Evolutionary conservation across 2,113 vertebrate species (phyloP), one percentile per base, ranked within the genome.

Genomic region (Sula dactylatra): DNA sequence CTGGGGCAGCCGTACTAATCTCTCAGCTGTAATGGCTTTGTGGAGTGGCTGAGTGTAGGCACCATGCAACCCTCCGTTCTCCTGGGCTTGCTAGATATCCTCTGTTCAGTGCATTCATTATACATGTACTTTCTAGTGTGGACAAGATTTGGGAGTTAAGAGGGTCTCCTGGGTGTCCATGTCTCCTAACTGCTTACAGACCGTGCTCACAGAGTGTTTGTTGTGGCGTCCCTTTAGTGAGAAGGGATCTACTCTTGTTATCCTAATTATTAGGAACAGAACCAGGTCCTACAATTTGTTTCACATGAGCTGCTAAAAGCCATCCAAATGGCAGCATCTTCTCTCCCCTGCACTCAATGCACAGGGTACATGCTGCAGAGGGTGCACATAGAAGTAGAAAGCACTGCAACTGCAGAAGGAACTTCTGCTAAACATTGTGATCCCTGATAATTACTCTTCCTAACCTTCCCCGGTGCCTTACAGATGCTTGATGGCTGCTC

Each of bases 321-420:
- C 45, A 42, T 42, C 26, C 25, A 38, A 42, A 38, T 0, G 4
- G 44, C 49, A 77, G 45, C 20, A 70, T 9, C 50, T 70, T 38
- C 66, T 61, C 47, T 73, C 20, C 26, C 20, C 22, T 42, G 34
- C 56, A 25, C n/a, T 59, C 3, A 0, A 10, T 17, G 52, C n/a
- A 32, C 21, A 34, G 55, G 13, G 11, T 29, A 34, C 16, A 7
- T 0, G 0, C 25, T 29, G 36, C n/a, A 69, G 54, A 3, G 4
- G 25, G 38, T 54, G 31, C 19, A 11, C 12, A 5, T 6, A 19
- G 54, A 67, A 66, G 44, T 18, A 79, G 40, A 79, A 87, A 93
- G 66, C 6, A 3, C 29, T 0, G 0, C 38, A 50, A 20, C 3
- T 82, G 52, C 69, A 67, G 65, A 42, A 90, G 50, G 27, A 50